These are phyloP conservation scores for Nipponia nippon DNA, from an alignment of 2,113 vertebrate species.

Conservation along the genomic window DNA sequence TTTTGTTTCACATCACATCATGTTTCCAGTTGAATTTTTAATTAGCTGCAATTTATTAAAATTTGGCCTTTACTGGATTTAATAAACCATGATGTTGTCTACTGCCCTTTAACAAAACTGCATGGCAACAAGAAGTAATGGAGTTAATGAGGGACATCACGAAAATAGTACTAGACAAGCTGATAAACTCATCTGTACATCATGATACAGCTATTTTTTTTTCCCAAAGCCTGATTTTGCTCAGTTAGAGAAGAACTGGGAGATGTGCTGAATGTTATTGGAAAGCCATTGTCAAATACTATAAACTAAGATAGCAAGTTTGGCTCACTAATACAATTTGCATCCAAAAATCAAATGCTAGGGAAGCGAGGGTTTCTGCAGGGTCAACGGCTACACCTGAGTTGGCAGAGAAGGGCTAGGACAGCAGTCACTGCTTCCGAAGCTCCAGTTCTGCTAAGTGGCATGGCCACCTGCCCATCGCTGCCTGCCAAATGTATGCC, in stretches of 20 bases:
- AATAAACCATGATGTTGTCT: background rate
- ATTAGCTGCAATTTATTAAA: constrained; percentile 43
- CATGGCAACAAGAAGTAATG: background rate
- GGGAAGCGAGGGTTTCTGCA: background rate
- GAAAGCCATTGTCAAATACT: background rate
- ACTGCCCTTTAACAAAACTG: constrained; percentile 14
- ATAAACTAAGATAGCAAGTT: background rate
- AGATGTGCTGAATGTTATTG: background rate
- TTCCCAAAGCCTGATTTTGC: background rate
- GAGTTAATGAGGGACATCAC: background rate
- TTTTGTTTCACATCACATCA: background rate
- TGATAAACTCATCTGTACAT: background rate
- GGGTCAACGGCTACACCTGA: constrained; percentile 11
- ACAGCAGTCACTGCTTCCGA: background rate
- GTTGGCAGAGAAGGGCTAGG: background rate
- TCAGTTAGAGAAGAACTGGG: background rate
- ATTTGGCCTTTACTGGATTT: constrained; percentile 27
- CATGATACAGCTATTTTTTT: background rate
- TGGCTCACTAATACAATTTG: background rate
- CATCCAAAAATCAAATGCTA: background rate
- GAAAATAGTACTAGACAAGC: background rate
- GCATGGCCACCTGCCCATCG: background rate
- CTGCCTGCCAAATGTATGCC: constrained; percentile 27
- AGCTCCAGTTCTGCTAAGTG: constrained; percentile 6
- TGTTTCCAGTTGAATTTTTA: constrained; percentile 35